Evolutionary conservation across 2,888 invertebrate species (phyloP).

Genomic region (Torymus auratus): DNA sequence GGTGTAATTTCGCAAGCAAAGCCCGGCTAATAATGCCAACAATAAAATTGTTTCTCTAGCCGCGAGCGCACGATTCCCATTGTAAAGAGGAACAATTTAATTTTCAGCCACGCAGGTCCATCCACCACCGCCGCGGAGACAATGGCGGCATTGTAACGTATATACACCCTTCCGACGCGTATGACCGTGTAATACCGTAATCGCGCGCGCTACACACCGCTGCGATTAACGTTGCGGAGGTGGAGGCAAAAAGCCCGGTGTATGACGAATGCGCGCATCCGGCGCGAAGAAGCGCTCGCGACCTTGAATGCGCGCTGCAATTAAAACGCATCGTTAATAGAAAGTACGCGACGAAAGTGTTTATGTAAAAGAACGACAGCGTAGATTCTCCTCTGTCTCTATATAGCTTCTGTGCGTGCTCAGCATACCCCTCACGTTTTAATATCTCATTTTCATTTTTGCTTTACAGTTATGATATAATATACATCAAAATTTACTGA

Average conservation of each 20-base stretch:
- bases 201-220: not conserved
- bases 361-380: not conserved
- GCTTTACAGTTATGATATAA: no score
- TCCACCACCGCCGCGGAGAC: conserved; percentile 11
- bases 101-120: conserved; percentile 28
- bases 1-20: conserved; percentile 25
- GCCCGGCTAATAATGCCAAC: conserved; percentile 1
- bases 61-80: conserved; percentile 16
- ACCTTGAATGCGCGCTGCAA: conserved; percentile 48
- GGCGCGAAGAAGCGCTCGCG: conserved; percentile 34
- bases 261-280: conserved; percentile 52
- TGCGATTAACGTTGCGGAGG: not conserved
- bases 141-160: conserved; percentile 41
- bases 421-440: no score
- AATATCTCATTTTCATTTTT: no score
- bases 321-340: conserved; percentile 46
- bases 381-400: no score
- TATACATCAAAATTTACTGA: no score
- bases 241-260: not conserved
- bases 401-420: no score
- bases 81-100: conserved; percentile 37
- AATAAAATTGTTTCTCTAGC: conserved; percentile 38
- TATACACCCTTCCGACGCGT: not conserved
- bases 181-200: conserved; percentile 15
- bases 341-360: conserved; percentile 15